Conservation (phyloP, 2,113 vertebrate genomes). For the Synodontis membranacea region DNA sequence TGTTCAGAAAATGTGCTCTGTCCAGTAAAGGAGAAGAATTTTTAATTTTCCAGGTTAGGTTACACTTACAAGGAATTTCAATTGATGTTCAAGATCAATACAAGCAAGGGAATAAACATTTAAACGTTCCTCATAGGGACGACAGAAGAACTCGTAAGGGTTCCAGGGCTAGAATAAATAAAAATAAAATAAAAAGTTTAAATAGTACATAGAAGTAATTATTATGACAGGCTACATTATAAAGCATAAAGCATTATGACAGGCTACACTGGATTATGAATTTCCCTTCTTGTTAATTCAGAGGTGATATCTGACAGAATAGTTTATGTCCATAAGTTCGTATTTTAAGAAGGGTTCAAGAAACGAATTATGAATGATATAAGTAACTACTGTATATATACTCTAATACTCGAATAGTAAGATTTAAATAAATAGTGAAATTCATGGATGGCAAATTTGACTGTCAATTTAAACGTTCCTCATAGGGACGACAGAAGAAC, state of each 20-base stretch:
- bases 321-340: neutral
- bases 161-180: neutral
- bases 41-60: too few species aligned
- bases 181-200: neutral
- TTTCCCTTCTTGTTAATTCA: neutral
- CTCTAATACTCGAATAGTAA: too few species aligned
- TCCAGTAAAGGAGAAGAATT: too few species aligned
- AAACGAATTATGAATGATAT: too few species aligned
- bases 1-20: neutral
- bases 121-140: neutral
- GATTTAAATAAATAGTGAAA: too few species aligned
- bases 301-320: neutral
- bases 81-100: too few species aligned
- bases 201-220: neutral
- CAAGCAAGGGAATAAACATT: too few species aligned
- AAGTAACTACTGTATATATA: too few species aligned
- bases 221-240: neutral
- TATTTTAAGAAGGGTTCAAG: neutral
- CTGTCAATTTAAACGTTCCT: neutral
- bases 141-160: neutral
- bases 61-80: too few species aligned
- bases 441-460: too few species aligned
- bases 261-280: neutral
- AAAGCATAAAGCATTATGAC: too few species aligned
- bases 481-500: neutral